Evolutionary conservation across 2,113 vertebrate species (phyloP), one percentile per base, ranked within the genome.

Genomic region (Machaerirhynchus nigripectus): DNA sequence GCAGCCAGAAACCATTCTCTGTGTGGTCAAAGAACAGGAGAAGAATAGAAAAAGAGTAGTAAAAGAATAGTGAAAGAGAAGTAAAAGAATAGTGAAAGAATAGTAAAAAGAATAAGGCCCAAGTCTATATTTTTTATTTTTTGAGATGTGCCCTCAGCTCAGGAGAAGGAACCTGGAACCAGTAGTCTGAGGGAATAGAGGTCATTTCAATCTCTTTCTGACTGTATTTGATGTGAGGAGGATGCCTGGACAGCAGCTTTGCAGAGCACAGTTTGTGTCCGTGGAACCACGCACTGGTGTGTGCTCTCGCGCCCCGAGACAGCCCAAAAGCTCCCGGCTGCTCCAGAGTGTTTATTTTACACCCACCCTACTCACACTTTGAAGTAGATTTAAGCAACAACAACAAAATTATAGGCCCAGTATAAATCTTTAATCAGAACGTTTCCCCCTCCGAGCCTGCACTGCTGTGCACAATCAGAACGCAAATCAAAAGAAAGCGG

Each of bases 391-490:
- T 64, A 80, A 94, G 71, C 47, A 82, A 65, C 74, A 20, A 56
- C 95, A 85, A 63, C 56, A 64, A 57, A 90, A 83, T 61, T 19
- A 28, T 40, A 37, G 33, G 17, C 71, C 81, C 64, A 1, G 15
- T 47, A 84, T 89, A 80, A 94, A 80, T 89, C 92, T 95, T 89
- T 91, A 87, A 95, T 93, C 90, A 84, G 86, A 86, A 75, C 71
- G 83, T 14, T 49, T 57, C 53, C 47, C 70, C 67, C 77, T 70
- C 37, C 0, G 52, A 70, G 80, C 67, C 84, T 4, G 65, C 79
- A 4, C 64, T 7, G 86, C 78, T 69, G 83, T 44, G 79, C 67
- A 71, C 89, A 61, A 86, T 88, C 79, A 46, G 87, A 28, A 75
- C 6, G 5, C 61, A 40, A 82, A 93, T 81, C 85, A 84, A 90